These are phyloP conservation scores for Synaphobranchus kaupii DNA, from an alignment of 2,797 vertebrate species.

Conservation along the genomic window DNA sequence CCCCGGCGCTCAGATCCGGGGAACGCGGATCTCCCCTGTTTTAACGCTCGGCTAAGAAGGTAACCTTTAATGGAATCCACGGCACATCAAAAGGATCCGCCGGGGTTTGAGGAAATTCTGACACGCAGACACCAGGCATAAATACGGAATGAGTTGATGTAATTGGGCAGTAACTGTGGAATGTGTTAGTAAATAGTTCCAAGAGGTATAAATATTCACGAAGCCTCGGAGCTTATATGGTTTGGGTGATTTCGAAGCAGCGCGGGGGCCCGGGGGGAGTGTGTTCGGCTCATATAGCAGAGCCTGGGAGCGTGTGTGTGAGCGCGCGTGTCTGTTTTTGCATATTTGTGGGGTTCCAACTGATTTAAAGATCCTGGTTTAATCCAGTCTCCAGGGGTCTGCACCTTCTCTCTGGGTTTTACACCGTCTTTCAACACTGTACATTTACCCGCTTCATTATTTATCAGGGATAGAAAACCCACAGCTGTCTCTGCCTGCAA, in stretches of 20 bases:
- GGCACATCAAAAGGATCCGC: not conserved
- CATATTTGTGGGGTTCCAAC: not conserved
- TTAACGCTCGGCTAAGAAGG: conserved; percentile 5
- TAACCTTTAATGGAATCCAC: conserved; percentile 12
- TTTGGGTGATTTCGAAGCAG: not conserved
- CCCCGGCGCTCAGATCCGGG: conserved; percentile 10
- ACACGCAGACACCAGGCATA: conserved; percentile 32
- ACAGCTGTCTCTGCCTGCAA: not conserved
- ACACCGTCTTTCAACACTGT: not conserved
- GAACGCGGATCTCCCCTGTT: not conserved
- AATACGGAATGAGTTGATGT: conserved; percentile 57
- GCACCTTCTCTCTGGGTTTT: not conserved
- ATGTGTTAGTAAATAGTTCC: conserved; percentile 25
- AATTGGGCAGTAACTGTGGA: conserved; percentile 59
- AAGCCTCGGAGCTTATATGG: not conserved
- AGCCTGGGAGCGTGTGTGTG: not conserved
- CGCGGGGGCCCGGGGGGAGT: not conserved
- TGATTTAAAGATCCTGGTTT: not conserved
- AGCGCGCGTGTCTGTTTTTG: not conserved
- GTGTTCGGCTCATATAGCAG: not conserved
- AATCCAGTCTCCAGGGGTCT: not conserved
- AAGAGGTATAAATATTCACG: conserved; percentile 5
- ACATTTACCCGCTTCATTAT: not conserved
- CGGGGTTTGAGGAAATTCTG: not conserved
- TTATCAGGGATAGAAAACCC: not conserved